phyloP scores from a whole-genome alignment of 1,140 invertebrate species.

The Rhyacophila brunnea region DNA sequence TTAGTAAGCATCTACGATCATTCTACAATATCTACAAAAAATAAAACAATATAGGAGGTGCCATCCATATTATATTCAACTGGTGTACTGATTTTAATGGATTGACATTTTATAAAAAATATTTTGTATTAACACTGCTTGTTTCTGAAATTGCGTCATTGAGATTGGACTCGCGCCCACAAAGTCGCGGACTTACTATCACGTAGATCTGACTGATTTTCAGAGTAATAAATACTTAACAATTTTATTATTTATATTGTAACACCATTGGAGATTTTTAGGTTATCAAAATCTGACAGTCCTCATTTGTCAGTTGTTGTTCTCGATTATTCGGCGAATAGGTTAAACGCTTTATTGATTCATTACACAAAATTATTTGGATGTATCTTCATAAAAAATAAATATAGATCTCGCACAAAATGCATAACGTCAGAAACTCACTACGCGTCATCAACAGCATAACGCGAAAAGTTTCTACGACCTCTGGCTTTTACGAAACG shows the following conservation, averaged over 20 bases:
- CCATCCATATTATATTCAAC: too few species aligned
- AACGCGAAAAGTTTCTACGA: slow-evolving; percentile 14
- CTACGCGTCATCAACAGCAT: slow-evolving; percentile 6
- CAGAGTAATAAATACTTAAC: too few species aligned
- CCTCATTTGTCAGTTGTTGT: slow-evolving; percentile 22
- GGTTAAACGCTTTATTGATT: neutral
- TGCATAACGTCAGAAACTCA: slow-evolving; percentile 21
- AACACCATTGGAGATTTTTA: neutral
- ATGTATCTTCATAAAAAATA: neutral
- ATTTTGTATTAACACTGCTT: too few species aligned
- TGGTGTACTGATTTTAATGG: too few species aligned
- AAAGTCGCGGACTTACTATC: too few species aligned
- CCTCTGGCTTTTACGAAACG: slow-evolving; percentile 9
- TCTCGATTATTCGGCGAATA: slow-evolving; percentile 1
- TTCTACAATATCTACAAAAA: too few species aligned
- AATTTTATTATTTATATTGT: neutral
- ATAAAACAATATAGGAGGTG: too few species aligned
- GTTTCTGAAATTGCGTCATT: too few species aligned
- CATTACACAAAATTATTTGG: neutral
- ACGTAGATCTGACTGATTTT: too few species aligned
- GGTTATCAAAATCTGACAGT: slow-evolving; percentile 18
- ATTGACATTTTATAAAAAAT: too few species aligned
- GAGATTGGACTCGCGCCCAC: too few species aligned
- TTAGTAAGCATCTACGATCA: too few species aligned
- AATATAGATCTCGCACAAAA: neutral